These are phyloP conservation scores for Tyto alba DNA, from an alignment of 2,113 vertebrate species.

Conservation along the genomic window DNA sequence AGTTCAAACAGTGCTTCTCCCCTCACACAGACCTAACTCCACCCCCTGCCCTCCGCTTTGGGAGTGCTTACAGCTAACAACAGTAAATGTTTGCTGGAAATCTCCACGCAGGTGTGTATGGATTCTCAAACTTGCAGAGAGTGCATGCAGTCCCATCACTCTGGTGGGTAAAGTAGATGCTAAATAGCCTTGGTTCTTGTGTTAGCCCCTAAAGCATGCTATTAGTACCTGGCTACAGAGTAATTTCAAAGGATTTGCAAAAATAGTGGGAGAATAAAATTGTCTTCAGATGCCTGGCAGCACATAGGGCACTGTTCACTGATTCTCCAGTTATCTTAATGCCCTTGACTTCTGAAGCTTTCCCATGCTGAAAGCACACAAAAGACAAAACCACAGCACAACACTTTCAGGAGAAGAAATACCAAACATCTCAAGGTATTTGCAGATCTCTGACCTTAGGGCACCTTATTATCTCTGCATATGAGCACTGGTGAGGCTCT, in stretches of 20 bases:
- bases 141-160: neutral
- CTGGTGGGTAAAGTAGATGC: neutral
- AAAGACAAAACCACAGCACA: neutral
- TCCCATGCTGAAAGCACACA: neutral
- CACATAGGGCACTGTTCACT: neutral
- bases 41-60: fast-evolving
- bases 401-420: neutral
- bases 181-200: neutral
- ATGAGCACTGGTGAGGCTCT: neutral
- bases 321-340: neutral
- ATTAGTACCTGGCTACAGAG: neutral
- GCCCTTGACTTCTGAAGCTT: neutral
- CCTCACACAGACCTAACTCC: neutral
- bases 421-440: neutral
- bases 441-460: neutral
- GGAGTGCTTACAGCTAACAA: neutral
- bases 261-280: neutral
- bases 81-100: neutral
- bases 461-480: neutral
- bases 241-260: neutral
- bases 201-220: neutral
- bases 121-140: neutral
- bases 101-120: neutral
- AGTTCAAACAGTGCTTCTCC: neutral
- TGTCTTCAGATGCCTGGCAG: neutral